Evolutionary conservation across 2,797 vertebrate genomes (phyloP), one percentile per base, ranked within the genome.

Genomic region (Lophura swinhoii): DNA sequence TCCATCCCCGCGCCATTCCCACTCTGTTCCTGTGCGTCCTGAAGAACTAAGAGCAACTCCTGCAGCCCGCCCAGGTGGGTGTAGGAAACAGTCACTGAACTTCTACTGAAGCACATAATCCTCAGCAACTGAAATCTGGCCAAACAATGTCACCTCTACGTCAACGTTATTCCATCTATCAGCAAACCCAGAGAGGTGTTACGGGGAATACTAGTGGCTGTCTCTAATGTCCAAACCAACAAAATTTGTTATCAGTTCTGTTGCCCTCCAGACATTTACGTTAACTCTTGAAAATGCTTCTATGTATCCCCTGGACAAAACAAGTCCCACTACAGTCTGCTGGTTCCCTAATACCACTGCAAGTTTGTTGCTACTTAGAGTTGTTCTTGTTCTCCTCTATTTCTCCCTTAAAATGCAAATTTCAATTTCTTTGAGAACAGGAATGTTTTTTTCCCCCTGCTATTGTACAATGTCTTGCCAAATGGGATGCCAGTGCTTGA

Each of bases 371-470:
- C 24, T 18, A 58, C 26, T 75, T 24, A 33, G 8, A 35, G 35
- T 43, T 81, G 83, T 43, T 7, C 35, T 70, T 75, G 11, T 71
- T 87, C 35, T 86, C 60, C 48, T 88, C 86, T 77, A 22, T 69
- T 82, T 90, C 69, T 77, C 75, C 77, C 80, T 83, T 55, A 89
- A 87, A 82, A 87, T 80, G 81, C 33, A 91, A 90, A 93, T 68
- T 56, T 35, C 10, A 92, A 85, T 22, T 68, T 88, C 79, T 94
- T 75, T 79, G 64, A 79, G 86, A 84, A 79, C 12, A 82, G 35
- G 56, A 81, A 70, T 14, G 20, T 13, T 76, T 77, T 31, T 44
- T 31, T 14, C 0, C 31, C 44, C 28, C 43, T 35, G 49, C 46
- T 68, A 35, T 49, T 29, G 33, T 41, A 26, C 71, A 79, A 7